Evolutionary conservation across 2,113 vertebrate species (phyloP).

Genomic region (Tetraodon nigroviridis): DNA sequence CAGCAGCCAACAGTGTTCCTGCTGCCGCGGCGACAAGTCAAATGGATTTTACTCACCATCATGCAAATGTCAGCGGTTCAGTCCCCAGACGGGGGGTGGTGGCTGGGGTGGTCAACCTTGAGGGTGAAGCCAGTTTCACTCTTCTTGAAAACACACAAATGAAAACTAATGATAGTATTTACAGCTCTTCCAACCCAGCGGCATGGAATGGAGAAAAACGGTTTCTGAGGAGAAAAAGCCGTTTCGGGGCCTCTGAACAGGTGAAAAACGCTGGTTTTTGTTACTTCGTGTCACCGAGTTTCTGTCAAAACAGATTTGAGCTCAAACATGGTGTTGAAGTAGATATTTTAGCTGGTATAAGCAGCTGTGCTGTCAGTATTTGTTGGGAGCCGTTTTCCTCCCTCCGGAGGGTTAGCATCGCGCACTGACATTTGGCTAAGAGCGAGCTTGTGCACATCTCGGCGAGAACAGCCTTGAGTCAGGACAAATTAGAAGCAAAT

Average conservation of each 20-base stretch:
- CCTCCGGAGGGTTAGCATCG: slow-evolving; percentile 28
- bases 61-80: slow-evolving; percentile 17
- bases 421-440: slow-evolving; percentile 41
- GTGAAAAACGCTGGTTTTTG: slow-evolving; percentile 11
- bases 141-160: background rate
- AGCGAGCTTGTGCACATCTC: slow-evolving; percentile 28
- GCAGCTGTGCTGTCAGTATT: background rate
- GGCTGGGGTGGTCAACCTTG: background rate
- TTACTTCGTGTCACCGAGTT: too few relatives aligned
- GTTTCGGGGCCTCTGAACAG: background rate
- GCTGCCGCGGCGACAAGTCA: too few relatives aligned
- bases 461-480: slow-evolving; percentile 14
- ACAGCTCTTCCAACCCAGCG: slow-evolving; percentile 15
- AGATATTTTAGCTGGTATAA: background rate
- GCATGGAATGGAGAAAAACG: slow-evolving; percentile 14
- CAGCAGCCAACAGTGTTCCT: slow-evolving; percentile 28
- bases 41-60: slow-evolving; percentile 36
- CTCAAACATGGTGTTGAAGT: too few relatives aligned
- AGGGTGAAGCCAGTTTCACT: background rate
- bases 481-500: slow-evolving; percentile 16
- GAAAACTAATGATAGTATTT: background rate
- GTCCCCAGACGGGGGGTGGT: too few relatives aligned
- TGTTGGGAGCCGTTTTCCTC: slow-evolving; percentile 25
- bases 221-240: background rate
- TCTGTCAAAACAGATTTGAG: too few relatives aligned